phyloP scores from a whole-genome alignment of 1,140 invertebrate genomes.

The Heterodera schachtii region DNA sequence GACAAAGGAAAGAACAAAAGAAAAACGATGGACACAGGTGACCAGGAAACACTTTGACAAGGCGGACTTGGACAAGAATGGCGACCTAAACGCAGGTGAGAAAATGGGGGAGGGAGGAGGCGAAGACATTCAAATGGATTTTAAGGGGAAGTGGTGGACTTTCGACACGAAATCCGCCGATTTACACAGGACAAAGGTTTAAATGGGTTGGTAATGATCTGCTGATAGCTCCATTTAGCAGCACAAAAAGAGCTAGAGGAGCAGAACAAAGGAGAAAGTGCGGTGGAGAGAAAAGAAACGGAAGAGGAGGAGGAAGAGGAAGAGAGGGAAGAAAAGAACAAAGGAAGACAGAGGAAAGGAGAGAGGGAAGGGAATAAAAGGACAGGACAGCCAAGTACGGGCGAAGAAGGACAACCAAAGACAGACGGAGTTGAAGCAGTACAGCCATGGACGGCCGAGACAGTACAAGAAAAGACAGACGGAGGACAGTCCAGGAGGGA shows the following conservation, averaged over 20 bases:
- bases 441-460: not conserved
- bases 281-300: conserved; percentile 21
- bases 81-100: conserved; percentile 54
- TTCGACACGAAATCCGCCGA: conserved; percentile 61
- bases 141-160: conserved; percentile 59
- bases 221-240: not conserved
- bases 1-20: not conserved
- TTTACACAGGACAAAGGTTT: conserved; percentile 50
- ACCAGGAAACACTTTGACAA: conserved; percentile 56
- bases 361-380: not conserved
- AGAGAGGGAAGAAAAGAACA: not conserved
- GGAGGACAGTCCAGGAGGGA: not conserved
- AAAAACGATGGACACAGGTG: conserved; percentile 12
- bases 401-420: not conserved
- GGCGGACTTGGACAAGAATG: conserved; percentile 59
- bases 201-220: not conserved
- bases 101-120: not conserved
- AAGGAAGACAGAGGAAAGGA: not conserved
- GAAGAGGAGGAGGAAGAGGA: not conserved
- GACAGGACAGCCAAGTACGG: not conserved
- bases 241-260: conserved; percentile 52
- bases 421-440: not conserved
- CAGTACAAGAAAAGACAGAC: not conserved
- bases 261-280: conserved; percentile 54
- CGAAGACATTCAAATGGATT: not conserved